Evolutionary conservation across 2,888 invertebrate species (phyloP), one percentile per base, ranked within the genome.

Genomic region (Eremobia ochroleuca): DNA sequence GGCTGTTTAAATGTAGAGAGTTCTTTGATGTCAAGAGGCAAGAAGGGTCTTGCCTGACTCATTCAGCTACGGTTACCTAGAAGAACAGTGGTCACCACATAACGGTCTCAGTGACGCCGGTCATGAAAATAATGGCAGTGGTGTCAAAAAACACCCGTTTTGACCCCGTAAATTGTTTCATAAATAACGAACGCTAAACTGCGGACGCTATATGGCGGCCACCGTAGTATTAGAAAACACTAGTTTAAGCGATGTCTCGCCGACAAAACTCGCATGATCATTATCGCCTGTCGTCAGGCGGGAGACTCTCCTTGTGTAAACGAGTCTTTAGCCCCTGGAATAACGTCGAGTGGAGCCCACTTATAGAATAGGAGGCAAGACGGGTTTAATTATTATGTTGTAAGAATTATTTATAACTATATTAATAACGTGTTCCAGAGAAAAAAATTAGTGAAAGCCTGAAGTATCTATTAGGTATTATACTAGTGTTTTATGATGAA

Each of bases 311-410:
- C 2, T 3, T 4, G 21, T 76, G 46, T 76, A 58, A 66, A 34
- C 2, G 1, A 62, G 21, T 0, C 6, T n/a, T n/a, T 25, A 31
- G 11, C 15, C 15, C 25, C 34, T 52, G 31, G 31, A 46, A 59
- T 67, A 61, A 34, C 25, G 13, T 18, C 2, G 25, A 43, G 18
- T 61, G 15, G 69, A 77, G 21, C 9, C 40, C 59, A 79, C 59
- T 77, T 79, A 61, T 40, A 34, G 49, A 70, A 34, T 28, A 18
- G 61, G 28, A 28, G 70, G 15, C 18, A 28, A 69, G 25, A 34
- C 18, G 11, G 15, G 25, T 31, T 46, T 46, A 34, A 52, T 62
- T 76, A 64, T 15, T 15, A n/a, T 37, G 28, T 25, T 25, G 1
- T 58, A 66, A 66, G 9, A n/a, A 28, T 13, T 28, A 64, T 58